Evolutionary conservation across 2,113 vertebrate species (phyloP), one percentile per base, ranked within the genome.

Genomic region (Perca flavescens): DNA sequence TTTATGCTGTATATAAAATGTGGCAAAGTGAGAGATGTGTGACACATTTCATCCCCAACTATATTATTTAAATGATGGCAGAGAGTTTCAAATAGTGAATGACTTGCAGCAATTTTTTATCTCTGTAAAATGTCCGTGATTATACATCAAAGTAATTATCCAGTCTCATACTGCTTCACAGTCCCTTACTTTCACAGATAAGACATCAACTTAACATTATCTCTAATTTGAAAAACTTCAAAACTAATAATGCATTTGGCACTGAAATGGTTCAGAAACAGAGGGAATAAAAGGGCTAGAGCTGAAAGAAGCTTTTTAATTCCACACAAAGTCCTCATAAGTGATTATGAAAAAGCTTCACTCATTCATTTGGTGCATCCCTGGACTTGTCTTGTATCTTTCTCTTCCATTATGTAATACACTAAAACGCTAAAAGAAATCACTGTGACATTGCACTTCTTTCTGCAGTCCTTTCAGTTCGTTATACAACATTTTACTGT

Each of bases 61-160:
- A 50, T 84, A 74, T 77, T 71, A 79, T 83, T 84, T 91, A 80
- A 86, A 88, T 77, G 82, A 82, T 75, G 71, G 53, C 25, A 25
- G 77, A 13, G 49, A 60, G 43, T 83, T 82, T 88, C 67, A 80
- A 89, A 86, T 79, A 70, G 53, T 61, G 72, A 79, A 83, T 75
- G 67, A 87, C 70, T 88, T 57, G 72, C 22, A 82, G 68, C 62
- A 64, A 73, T 81, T 73, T 87, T 87, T 72, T 82, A 76, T 83
- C 53, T 82, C 34, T 62, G 36, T 62, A 78, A 86, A 89, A 85
- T 85, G 74, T 81, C 76, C 79, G 81, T 82, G 83, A 90, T 88
- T 89, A 76, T 80, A 78, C 79, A 91, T 91, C 77, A 92, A 93
- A 89, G 82, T 83, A 83, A 84, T 84, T 86, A 87, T 63, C 57